Base-by-base conservation (phyloP, 1,140 invertebrate genomes). In the Zaprionus ghesquierei region DNA sequence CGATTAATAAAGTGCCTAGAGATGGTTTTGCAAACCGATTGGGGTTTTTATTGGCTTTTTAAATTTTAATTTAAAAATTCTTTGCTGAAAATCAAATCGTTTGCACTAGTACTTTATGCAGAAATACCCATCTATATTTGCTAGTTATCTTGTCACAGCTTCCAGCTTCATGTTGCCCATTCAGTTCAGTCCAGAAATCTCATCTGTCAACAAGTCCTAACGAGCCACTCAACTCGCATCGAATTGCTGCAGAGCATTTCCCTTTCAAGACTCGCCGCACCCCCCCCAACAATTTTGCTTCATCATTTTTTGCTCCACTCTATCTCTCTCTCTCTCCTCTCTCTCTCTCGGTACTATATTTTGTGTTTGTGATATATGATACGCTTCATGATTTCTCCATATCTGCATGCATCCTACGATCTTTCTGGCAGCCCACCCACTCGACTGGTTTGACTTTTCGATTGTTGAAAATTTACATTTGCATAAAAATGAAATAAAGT, bases 391-490 rank as follows among this genome's bases (percentile, higher is more conserved):
- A 44, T 22, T 69, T 54, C 15, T 41, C 46, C 35, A 12, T 13
- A 13, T 33, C 31, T 33, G 10, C 31, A 13, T 53, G 33, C 20
- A 10, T 38, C 2, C 49, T 41, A 9, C 49, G 49, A 49, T 54
- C 31, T 61, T 46, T 46, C 41, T 15, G n/a, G 5, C n/a, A 15
- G 6, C 5, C 35, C 35, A 15, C 35, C 35, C 35, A 41, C 35
- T 41, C 35, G n/a, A 15, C 35, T 9, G 63, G 66, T 58, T 56
- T 70, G 79, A 75, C 82, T 86, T 87, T 86, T 72, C 75, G 75
- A 81, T 87, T 87, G 78, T 81, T 81, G 50, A 71, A 80, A 58
- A 44, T 61, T 54, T 18, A 61, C 62, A 85, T 85, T 81, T 86
- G 65, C 81, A 87, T 70, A 58, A 50, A 63, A 60, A 71, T 70